These are phyloP conservation scores for Siniperca undulata DNA, from an alignment of 2,797 vertebrate genomes.

Conservation along the genomic window DNA sequence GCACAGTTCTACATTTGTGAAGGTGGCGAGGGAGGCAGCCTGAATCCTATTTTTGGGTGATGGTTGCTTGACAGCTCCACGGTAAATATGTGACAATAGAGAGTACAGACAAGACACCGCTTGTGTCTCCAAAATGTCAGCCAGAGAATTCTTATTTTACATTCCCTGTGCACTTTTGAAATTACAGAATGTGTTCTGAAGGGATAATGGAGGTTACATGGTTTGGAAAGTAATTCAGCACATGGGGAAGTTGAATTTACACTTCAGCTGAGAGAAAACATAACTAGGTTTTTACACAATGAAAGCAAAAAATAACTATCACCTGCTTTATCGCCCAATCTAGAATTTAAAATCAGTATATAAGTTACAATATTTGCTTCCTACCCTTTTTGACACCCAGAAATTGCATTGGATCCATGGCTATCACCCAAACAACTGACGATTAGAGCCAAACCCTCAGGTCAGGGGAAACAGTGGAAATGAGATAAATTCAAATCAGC, in stretches of 20 bases:
- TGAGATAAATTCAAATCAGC: conserved; percentile 11
- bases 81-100: conserved; percentile 48
- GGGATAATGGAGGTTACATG: neutral
- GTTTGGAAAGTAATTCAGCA: conserved; percentile 30
- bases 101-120: conserved; percentile 2
- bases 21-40: conserved; percentile 42
- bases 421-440: neutral
- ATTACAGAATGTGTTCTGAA: conserved; percentile 30
- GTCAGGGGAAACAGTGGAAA: accelerated
- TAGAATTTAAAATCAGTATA: neutral
- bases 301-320: conserved; percentile 5
- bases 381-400: neutral
- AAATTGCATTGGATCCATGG: neutral
- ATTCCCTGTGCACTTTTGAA: conserved; percentile 25
- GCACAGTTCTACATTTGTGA: conserved; percentile 26
- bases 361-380: conserved; percentile 7
- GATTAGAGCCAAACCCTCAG: conserved; percentile 7
- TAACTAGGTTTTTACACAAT: conserved; percentile 10
- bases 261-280: conserved; percentile 16
- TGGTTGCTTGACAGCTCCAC: conserved; percentile 39
- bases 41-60: conserved; percentile 61
- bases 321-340: conserved; percentile 2
- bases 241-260: neutral
- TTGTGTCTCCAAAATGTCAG: conserved; percentile 30
- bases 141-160: conserved; percentile 22